These are phyloP conservation scores for Tromatobia lineatoria DNA, from an alignment of 2,888 invertebrate genomes.

Conservation along the genomic window DNA sequence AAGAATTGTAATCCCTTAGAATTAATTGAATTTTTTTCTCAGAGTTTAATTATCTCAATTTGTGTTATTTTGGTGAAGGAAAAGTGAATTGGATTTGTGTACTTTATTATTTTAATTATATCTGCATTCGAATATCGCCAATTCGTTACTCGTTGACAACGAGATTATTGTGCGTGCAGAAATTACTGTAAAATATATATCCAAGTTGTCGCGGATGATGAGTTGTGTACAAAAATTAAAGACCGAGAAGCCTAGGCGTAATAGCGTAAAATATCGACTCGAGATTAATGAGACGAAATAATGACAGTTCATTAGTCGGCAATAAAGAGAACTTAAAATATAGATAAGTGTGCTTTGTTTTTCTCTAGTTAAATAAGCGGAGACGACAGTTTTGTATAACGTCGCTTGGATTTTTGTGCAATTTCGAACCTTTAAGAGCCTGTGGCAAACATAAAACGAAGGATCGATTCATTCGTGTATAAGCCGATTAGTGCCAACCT, in stretches of 20 bases:
- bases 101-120: neutral
- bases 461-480: neutral
- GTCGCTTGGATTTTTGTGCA: neutral
- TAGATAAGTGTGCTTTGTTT: constrained; percentile 28
- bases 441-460: neutral
- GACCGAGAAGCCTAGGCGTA: constrained; percentile 1
- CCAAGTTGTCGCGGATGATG: neutral
- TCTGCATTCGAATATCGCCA: constrained; percentile 3
- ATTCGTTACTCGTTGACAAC: constrained; percentile 4
- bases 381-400: constrained; percentile 64
- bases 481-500: constrained; percentile 56
- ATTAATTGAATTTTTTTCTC: neutral
- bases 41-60: neutral
- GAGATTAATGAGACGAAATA: neutral
- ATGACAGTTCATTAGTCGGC: constrained; percentile 19
- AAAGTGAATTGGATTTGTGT: constrained; percentile 1
- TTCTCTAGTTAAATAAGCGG: constrained; percentile 13
- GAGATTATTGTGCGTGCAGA: constrained; percentile 55
- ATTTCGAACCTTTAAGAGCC: neutral
- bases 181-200: constrained; percentile 31
- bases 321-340: constrained; percentile 24
- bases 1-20: neutral
- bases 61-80: no score
- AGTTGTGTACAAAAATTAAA: constrained; percentile 19
- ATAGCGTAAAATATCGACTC: constrained; percentile 27